These are phyloP conservation scores for Rhagoletis zephyria DNA, from an alignment of 1,140 invertebrate genomes.

Conservation along the genomic window DNA sequence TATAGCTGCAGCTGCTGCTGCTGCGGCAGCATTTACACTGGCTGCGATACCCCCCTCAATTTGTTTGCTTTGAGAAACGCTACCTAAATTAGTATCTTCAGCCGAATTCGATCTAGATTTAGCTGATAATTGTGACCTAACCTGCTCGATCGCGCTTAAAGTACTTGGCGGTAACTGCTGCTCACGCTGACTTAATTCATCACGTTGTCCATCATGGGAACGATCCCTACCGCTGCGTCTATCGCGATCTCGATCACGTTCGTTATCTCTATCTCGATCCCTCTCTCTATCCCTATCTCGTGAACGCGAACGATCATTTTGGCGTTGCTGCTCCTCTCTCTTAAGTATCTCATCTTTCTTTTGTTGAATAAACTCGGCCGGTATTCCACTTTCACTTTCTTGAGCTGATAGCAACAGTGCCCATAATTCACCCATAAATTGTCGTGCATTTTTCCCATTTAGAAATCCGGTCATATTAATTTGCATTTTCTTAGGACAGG, in stretches of 20 bases:
- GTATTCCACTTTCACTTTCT: conserved; percentile 94
- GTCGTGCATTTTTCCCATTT: conserved; percentile 96
- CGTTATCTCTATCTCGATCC: conserved; percentile 55
- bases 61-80: conserved; percentile 34
- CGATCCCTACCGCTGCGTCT: conserved; percentile 58
- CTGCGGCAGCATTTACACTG: conserved; percentile 25
- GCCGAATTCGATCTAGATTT: conserved; percentile 60
- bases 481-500: conserved; percentile 98
- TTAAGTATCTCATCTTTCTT: conserved; percentile 98
- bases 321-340: conserved; percentile 76
- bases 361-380: conserved; percentile 91
- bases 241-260: conserved; percentile 60
- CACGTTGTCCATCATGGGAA: conserved; percentile 58
- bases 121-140: conserved; percentile 60
- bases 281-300: conserved; percentile 55
- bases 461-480: conserved; percentile 99
- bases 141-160: conserved; percentile 56
- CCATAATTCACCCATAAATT: conserved; percentile 98
- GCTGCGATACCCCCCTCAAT: conserved; percentile 48
- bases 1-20: conserved; percentile 47
- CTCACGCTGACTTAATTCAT: conserved; percentile 47
- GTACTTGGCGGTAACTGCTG: conserved; percentile 55
- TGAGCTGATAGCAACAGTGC: conserved; percentile 94
- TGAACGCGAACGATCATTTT: conserved; percentile 64
- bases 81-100: conserved; percentile 57